A percentile compares a stretch with the other conserved stretches of the same genome.
Evolutionary conservation across 2,888 invertebrate genomes (phyloP).

Genomic region (Perithous albicinctus): DNA sequence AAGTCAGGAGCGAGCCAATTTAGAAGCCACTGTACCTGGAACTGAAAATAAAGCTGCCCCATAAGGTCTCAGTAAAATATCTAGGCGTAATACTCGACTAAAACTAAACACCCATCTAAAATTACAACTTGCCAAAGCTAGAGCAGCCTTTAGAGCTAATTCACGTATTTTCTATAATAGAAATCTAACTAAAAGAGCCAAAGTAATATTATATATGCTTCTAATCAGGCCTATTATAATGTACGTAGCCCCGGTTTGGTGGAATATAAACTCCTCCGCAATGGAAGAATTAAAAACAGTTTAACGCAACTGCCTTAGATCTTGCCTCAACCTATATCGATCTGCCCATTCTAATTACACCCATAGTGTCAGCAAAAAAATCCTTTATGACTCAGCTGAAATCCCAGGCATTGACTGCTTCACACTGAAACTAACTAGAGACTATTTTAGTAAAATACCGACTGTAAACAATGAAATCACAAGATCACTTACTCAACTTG

Average conservation of each 20-base stretch:
- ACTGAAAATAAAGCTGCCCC: no score
- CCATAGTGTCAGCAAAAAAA: neutral
- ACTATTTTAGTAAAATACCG: neutral
- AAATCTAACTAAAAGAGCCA: neutral
- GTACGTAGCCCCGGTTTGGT: neutral
- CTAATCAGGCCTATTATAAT: neutral
- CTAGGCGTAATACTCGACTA: no score
- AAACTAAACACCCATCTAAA: no score
- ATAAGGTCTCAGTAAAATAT: no score
- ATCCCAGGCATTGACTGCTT: constrained; percentile 20
- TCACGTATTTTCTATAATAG: neutral
- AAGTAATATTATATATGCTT: neutral
- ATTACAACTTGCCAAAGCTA: neutral
- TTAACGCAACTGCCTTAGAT: neutral
- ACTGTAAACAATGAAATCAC: neutral
- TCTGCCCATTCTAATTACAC: neutral
- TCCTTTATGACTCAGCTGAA: constrained; percentile 10
- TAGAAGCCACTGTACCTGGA: no score
- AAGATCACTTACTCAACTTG: neutral
- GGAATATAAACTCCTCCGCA: neutral
- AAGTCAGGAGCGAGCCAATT: no score
- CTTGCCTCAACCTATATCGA: neutral
- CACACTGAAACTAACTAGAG: neutral
- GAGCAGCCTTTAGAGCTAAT: neutral
- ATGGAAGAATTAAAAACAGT: neutral